Conservation (phyloP, 2,113 vertebrate species). For the Panurus biarmicus region DNA sequence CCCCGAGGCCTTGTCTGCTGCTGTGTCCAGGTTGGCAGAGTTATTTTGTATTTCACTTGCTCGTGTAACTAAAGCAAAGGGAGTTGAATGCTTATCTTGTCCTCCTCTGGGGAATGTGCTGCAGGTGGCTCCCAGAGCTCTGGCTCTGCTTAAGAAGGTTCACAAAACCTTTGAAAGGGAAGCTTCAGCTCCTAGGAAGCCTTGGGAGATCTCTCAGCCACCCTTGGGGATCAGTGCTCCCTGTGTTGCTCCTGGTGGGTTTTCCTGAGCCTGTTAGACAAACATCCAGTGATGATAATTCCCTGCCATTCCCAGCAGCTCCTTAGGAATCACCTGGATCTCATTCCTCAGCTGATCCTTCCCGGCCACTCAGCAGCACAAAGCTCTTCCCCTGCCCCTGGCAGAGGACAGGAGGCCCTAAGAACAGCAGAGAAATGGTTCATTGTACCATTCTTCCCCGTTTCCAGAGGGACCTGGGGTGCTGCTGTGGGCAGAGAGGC, state of each 20-base stretch:
- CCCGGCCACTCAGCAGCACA: not conserved
- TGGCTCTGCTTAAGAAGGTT: not conserved
- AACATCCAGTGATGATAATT: accelerated
- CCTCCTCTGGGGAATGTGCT: not conserved
- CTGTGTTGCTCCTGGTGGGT: not conserved
- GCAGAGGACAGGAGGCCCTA: not conserved
- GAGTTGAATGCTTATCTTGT: not conserved
- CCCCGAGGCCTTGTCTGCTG: not conserved
- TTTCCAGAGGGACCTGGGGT: accelerated
- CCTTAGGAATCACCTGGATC: not conserved
- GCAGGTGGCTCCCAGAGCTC: not conserved
- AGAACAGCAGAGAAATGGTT: not conserved
- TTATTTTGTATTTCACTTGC: not conserved
- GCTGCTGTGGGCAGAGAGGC: not conserved
- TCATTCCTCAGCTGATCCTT: not conserved
- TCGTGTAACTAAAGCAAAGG: not conserved
- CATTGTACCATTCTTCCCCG: accelerated
- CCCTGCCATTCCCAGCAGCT: not conserved
- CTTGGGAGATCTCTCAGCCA: not conserved
- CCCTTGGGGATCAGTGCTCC: not conserved
- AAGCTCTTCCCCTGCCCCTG: not conserved
- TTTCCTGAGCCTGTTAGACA: not conserved
- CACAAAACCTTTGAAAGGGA: not conserved
- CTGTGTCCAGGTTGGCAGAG: not conserved
- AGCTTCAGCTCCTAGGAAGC: not conserved